Percentiles rank a stretch among this genome's conserved stretches.
Conservation (phyloP, 2,888 invertebrate species). For the Nebria brevicollis region DNA sequence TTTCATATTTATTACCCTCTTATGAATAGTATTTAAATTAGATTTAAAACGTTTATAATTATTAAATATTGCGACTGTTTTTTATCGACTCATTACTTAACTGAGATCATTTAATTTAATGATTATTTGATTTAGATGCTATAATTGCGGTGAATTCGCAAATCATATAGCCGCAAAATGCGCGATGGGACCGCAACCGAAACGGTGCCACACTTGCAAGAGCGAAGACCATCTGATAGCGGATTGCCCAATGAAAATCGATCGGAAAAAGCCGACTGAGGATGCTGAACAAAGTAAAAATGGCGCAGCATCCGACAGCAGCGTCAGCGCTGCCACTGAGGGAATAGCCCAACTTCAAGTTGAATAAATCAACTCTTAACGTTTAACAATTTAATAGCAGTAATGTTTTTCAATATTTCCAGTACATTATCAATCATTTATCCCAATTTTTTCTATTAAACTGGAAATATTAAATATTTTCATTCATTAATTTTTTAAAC, state of each 20-base stretch:
- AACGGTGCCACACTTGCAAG: slow-evolving; percentile 91
- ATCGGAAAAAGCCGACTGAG: slow-evolving; percentile 49
- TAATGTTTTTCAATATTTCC: slow-evolving; percentile 2
- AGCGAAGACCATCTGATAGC: slow-evolving; percentile 89
- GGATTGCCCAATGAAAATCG: slow-evolving; percentile 78
- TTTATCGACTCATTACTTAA: too few relatives aligned
- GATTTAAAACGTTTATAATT: too few relatives aligned
- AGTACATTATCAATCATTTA: neutral
- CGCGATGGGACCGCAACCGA: slow-evolving; percentile 87
- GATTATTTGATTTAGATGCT: slow-evolving; percentile 72
- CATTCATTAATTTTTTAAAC: neutral
- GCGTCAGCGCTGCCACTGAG: slow-evolving; percentile 51
- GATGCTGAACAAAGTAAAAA: slow-evolving; percentile 53
- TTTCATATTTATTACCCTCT: neutral
- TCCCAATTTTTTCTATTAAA: neutral
- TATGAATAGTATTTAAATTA: neutral
- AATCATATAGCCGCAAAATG: slow-evolving; percentile 94
- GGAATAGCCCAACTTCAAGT: slow-evolving; percentile 46
- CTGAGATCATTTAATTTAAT: neutral
- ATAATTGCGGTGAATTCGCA: slow-evolving; percentile 92
- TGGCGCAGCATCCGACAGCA: slow-evolving; percentile 48
- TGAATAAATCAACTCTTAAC: slow-evolving; percentile 32
- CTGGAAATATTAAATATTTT: too few relatives aligned
- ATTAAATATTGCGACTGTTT: too few relatives aligned
- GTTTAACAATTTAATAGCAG: neutral